phyloP scores from a whole-genome alignment of 1,140 invertebrate species.

The Patella vulgata region DNA sequence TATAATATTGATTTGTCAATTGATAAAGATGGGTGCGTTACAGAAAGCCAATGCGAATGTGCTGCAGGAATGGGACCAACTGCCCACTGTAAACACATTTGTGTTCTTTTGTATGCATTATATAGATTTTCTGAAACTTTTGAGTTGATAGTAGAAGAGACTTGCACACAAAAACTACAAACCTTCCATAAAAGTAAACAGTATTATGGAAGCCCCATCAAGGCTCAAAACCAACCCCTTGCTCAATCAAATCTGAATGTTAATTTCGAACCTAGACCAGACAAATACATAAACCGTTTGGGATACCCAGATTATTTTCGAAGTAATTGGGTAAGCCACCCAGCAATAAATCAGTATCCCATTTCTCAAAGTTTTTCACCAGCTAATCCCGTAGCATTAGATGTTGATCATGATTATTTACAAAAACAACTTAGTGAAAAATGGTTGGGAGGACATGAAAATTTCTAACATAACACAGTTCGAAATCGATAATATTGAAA shows the following conservation, averaged over 20 bases:
- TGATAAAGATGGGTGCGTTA: constrained; percentile 5
- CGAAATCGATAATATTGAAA: too few species aligned
- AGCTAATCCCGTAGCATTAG: constrained; percentile 19
- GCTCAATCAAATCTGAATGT: constrained; percentile 9
- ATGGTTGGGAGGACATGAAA: too few species aligned
- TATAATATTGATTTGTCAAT: constrained; percentile 29
- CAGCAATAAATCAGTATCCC: constrained; percentile 12
- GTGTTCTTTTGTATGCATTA: constrained; percentile 19
- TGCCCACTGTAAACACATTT: constrained; percentile 34
- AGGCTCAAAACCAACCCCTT: constrained; percentile 11
- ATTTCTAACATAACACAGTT: too few species aligned
- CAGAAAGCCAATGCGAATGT: constrained; percentile 28
- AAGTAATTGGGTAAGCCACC: constrained; percentile 19
- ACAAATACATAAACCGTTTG: constrained; percentile 6
- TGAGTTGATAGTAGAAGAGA: constrained; percentile 13
- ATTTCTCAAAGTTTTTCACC: constrained; percentile 28
- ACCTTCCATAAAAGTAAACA: constrained; percentile 26
- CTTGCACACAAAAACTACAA: constrained; percentile 32
- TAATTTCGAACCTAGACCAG: constrained; percentile 30
- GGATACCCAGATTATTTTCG: constrained; percentile 18
- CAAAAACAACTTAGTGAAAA: background rate
- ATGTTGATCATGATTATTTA: constrained; percentile 27
- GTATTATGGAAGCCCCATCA: constrained; percentile 23
- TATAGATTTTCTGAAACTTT: constrained; percentile 4
- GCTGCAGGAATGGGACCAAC: constrained; percentile 22